Evolutionary conservation across 2,888 invertebrate species (phyloP), one percentile per base, ranked within the genome.

Genomic region (Oscheius onirici): DNA sequence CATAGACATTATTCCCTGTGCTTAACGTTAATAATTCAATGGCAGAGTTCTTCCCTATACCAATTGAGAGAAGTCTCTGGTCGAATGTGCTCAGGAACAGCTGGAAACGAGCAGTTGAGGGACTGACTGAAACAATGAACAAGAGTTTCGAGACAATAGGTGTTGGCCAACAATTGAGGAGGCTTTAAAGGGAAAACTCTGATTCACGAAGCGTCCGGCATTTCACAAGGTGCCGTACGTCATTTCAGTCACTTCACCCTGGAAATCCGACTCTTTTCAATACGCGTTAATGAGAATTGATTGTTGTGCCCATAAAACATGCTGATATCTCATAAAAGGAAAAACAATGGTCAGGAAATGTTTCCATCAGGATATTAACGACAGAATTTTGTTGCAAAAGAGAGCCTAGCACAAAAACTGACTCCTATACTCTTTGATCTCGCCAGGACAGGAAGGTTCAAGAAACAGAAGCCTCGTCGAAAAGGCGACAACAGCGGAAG

Each of bases 1-100:
- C 46, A 49, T 49, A 26, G 63, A 63, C 63, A 63, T 63, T 63
- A 63, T 63, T 49, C 22, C 54, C 46, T 46, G n/a, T 28, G 20
- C 22, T 46, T 49, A 24, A 63, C 49, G 46, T 63, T 28, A 63
- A 63, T 63, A 63, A 63, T 61, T 15, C 46, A 63, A 15, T 13
- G 15, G 13, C 10, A 11, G 49, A 15, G 43, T 22, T 49, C 49
- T 61, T 44, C 61, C n/a, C 26, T 20, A 46, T 63, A 63, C 63
- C 63, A 63, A 61, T 46, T 61, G 61, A 22, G 5, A 13, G 13
- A 28, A 57, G 34, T 57, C 34, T 34, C 8, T 20, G 20, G 10
- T 24, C 57, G 57, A 57, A 34, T 10, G 46, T 46, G 46, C 20
- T 15, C 15, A 57, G 57, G 28, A 57, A 26, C 34, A 57, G 57